Evolutionary conservation across 2,113 vertebrate genomes (phyloP), one percentile per base, ranked within the genome.

Genomic region (Salvator merianae): DNA sequence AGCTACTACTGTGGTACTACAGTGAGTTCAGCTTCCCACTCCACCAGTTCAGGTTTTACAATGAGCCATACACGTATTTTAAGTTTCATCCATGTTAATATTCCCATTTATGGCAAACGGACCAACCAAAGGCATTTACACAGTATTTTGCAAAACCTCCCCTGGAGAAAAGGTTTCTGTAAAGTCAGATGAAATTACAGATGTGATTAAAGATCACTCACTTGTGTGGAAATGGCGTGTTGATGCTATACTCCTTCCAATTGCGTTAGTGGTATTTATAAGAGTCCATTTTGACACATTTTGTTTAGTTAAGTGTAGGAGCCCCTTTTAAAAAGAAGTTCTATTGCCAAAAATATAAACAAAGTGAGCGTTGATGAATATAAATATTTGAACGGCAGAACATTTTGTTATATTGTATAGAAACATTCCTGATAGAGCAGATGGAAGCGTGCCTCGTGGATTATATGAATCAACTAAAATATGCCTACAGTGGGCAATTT

Each of bases 371-470:
- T 94, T 93, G 93, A 95, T 95, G 96, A 96, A 96, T 95, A 95
- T 95, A 96, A 96, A 96, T 96, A 96, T 96, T 96, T 96, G 95
- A 96, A 95, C 95, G 92, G 55, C 92, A 95, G 92, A 95, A 95
- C 93, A 93, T 95, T 95, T 92, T 92, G 93, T 91, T 95, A 94
- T 87, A 89, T 93, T 90, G 95, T 95, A 89, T 34, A 91, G 95
- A 95, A 96, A 95, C 96, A 96, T 87, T 85, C 86, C 66, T 85
- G 90, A 90, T 88, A 85, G 86, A 91, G 91, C 92, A 88, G 94
- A 95, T 91, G 93, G 90, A 92, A 86, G 79, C 81, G 88, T 77
- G 75, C 90, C 92, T 95, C 85, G 86, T 88, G 88, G 93, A 91
- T 88, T 74, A 90, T 92, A 91, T 18, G 75, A 83, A 87, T 93